Base-by-base conservation (phyloP, 1,140 invertebrate species). In the Drosophila tristis region DNA sequence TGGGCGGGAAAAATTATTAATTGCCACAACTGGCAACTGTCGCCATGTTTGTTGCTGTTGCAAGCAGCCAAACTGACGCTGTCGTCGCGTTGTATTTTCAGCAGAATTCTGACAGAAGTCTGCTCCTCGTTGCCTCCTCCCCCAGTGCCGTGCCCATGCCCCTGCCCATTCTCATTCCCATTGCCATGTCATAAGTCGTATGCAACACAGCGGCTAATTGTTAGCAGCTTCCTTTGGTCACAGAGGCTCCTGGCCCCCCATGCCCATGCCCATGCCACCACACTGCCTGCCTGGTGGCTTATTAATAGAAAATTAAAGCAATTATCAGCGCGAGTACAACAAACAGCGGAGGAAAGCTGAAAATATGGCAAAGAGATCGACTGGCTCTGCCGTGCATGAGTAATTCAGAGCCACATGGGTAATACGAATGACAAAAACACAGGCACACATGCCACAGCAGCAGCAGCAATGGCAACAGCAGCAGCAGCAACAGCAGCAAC, bases 281-380 rank as follows among this genome's bases (percentile, higher is more conserved):
- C 49, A 4, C n/a, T 16, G 16, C 16, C 16, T 61, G 45, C 35
- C 35, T 61, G 29, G 13, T 57, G 62, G 80, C 84, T 89, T 89
- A 89, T 89, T 89, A 89, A 89, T 90, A 89, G 85, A 89, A 89
- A 89, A 89, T 90, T 90, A 85, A 89, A 86, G 85, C 80, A 89
- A 89, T 90, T 90, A 90, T 90, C 85, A 90, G 78, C 70, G 59
- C 31, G 62, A 67, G 63, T 56, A 16, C 35, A 48, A 56, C 44
- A 23, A 23, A 23, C 9, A 56, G 13, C 44, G 43, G 20, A 55
- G 39, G n/a, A 57, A 42, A 57, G 45, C 43, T 25, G 59, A 62
- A 80, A 80, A 78, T 82, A 78, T 82, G 80, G 77, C 74, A 80
- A 80, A 67, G 64, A 84, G 86, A 87, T 89, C 76, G 82, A 86